phyloP scores from a whole-genome alignment of 1,140 invertebrate species.

The Chymomyza costata region DNA sequence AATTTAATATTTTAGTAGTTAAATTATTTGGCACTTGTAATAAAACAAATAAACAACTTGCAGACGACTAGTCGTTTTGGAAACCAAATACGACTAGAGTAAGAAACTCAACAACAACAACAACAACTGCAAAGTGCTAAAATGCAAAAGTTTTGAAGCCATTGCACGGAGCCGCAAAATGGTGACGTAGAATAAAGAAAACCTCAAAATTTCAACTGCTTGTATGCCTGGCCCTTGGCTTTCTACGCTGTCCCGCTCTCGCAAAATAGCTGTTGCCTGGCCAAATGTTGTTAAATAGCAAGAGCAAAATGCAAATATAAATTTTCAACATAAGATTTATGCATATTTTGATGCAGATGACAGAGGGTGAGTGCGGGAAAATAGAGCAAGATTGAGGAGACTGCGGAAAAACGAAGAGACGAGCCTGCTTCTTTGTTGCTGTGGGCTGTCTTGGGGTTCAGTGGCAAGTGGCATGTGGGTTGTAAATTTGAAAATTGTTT shows the following conservation, averaged over 20 bases:
- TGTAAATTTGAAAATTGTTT: constrained; percentile 66
- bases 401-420: no score
- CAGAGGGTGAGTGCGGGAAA: not conserved
- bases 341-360: constrained; percentile 55
- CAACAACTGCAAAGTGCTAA: constrained; percentile 62
- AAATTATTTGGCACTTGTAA: constrained; percentile 72
- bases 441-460: constrained; percentile 7
- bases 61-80: constrained; percentile 10
- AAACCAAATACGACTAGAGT: constrained; percentile 30
- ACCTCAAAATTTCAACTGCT: constrained; percentile 40
- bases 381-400: no score
- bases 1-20: constrained; percentile 72
- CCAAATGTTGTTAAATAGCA: constrained; percentile 72
- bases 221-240: not conserved
- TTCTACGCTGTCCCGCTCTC: no score
- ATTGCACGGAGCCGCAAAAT: constrained; percentile 44
- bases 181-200: constrained; percentile 7
- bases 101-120: no score
- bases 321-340: constrained; percentile 65
- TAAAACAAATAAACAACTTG: constrained; percentile 70
- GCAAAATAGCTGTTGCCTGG: constrained; percentile 29
- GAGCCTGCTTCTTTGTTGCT: no score
- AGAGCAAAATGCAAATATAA: constrained; percentile 66
- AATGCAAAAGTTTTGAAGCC: constrained; percentile 62
- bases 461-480: constrained; percentile 43